Conservation (phyloP, 2,888 invertebrate genomes). For the Cephus spinipes region DNA sequence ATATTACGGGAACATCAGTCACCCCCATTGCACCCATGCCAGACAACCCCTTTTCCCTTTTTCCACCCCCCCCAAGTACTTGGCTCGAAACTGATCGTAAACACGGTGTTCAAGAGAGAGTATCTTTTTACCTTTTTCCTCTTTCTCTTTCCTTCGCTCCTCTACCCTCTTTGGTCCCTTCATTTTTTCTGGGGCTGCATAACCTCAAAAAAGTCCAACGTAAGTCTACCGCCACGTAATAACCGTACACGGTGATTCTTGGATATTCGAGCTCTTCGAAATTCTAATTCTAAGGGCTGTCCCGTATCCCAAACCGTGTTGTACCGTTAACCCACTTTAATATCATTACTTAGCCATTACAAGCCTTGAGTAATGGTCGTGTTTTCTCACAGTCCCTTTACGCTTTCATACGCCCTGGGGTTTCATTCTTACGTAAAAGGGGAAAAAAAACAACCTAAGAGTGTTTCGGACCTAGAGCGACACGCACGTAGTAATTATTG, state of each 20-base stretch:
- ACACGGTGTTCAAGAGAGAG: slow-evolving; percentile 1
- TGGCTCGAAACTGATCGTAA: slow-evolving; percentile 3
- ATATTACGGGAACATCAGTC: slow-evolving; percentile 8
- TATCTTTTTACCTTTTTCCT: neutral
- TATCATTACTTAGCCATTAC: neutral
- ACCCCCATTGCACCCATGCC: slow-evolving; percentile 1
- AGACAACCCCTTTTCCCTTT: neutral
- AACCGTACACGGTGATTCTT: neutral
- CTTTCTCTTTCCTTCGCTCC: neutral
- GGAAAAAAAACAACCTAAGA: neutral
- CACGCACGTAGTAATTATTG: neutral
- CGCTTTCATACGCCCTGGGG: neutral
- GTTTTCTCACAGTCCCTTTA: neutral
- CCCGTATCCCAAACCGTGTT: neutral
- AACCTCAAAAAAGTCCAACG: neutral
- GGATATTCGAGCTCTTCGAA: neutral
- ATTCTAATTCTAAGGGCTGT: neutral
- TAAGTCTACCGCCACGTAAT: too few relatives aligned
- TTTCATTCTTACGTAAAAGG: neutral
- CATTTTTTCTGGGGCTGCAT: neutral
- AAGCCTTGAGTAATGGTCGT: neutral
- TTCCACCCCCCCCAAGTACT: neutral
- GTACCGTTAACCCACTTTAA: neutral
- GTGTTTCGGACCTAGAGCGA: neutral
- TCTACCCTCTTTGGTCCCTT: neutral